Evolutionary conservation across 2,113 vertebrate genomes (phyloP).

Genomic region (Phycodurus eques): DNA sequence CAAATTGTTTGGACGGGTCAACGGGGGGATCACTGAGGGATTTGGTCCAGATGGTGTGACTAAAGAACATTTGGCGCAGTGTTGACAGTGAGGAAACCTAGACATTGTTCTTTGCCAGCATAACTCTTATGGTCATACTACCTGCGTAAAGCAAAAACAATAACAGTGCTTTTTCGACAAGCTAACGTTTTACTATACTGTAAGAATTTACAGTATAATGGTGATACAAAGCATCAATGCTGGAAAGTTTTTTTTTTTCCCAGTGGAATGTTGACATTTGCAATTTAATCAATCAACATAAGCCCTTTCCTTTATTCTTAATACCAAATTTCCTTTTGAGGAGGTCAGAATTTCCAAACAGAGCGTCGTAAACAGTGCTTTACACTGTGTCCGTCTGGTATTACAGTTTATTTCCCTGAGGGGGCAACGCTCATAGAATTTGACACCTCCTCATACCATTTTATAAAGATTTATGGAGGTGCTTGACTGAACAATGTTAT

Average conservation of each 20-base stretch:
- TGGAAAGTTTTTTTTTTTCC: background rate
- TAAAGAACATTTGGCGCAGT: slow-evolving; percentile 13
- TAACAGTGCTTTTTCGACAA: slow-evolving; percentile 15
- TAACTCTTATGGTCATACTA: slow-evolving; percentile 2
- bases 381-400: background rate
- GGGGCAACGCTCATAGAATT: background rate
- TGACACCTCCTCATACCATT: background rate
- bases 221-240: background rate
- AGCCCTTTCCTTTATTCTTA: background rate
- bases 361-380: background rate
- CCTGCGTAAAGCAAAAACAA: slow-evolving; percentile 6
- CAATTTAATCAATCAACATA: background rate
- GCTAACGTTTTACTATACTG: background rate
- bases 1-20: slow-evolving; percentile 36
- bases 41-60: slow-evolving; percentile 47
- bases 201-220: background rate
- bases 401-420: slow-evolving; percentile 6
- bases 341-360: background rate
- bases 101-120: slow-evolving; percentile 2
- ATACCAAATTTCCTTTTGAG: slow-evolving; percentile 7
- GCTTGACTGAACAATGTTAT: background rate
- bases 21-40: slow-evolving; percentile 12
- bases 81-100: slow-evolving; percentile 24
- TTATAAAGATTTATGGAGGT: background rate
- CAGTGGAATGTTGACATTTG: slow-evolving; percentile 2